Percentiles rank a stretch among this genome's conserved stretches.
Conservation (phyloP, 2,797 vertebrate species). For the Gobio occitaniae region DNA sequence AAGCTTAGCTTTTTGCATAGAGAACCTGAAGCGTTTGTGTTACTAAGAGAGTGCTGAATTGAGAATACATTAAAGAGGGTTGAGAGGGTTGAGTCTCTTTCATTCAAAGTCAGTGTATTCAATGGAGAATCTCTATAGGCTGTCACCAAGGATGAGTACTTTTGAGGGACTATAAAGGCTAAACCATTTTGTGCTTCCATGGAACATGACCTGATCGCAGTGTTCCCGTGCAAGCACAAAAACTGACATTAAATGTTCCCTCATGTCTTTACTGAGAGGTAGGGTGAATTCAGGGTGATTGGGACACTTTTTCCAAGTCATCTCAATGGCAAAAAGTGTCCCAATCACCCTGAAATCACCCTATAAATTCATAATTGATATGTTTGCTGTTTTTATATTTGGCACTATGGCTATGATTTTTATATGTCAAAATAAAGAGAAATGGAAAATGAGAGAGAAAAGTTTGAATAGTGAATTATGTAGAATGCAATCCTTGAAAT, state of each 20-base stretch:
- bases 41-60: constrained; percentile 17
- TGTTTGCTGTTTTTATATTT: background rate
- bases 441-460: background rate
- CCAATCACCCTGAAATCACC: too few relatives aligned
- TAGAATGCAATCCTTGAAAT: background rate
- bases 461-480: background rate
- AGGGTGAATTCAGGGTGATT: too few relatives aligned
- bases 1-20: constrained; percentile 30
- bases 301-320: too few relatives aligned
- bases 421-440: background rate
- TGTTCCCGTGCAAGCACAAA: background rate
- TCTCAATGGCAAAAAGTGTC: too few relatives aligned
- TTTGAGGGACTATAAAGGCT: background rate
- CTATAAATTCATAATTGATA: background rate
- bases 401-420: background rate
- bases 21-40: constrained; percentile 19
- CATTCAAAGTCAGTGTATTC: constrained; percentile 20
- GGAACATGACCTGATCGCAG: background rate
- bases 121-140: constrained; percentile 1
- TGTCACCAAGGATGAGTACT: background rate
- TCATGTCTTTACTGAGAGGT: background rate
- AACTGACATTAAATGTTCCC: background rate
- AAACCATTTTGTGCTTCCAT: background rate
- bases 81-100: constrained; percentile 4
- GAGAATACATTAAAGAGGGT: constrained; percentile 28